Evolutionary conservation across 2,113 vertebrate genomes (phyloP), one percentile per base, ranked within the genome.

Genomic region (Nerophis lumbriciformis): DNA sequence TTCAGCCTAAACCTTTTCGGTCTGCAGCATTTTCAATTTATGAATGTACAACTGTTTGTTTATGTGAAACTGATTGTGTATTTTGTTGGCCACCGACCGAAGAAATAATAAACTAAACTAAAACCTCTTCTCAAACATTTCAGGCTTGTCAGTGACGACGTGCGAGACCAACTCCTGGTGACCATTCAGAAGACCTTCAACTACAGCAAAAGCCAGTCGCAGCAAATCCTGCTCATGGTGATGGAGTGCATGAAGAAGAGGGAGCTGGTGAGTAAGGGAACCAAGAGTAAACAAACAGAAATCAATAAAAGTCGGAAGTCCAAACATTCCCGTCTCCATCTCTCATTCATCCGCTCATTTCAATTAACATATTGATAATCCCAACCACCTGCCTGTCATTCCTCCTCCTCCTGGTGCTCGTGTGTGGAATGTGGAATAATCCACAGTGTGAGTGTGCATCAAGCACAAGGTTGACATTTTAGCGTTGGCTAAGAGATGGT

Each of bases 141-240:
- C 83, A 99, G 97, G 61, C 64, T 91, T 73, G 92, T 98, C 68
- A 94, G 80, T 0, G 97, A 99, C 13, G 93, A 94, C 12, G 93
- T 94, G 63, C 85, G 92, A 83, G 97, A 99, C 72, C 95, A 98
- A 60, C 94, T 99, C 52, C 80, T 98, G 36, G 94, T 98, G 50
- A 98, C 95, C 55, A 94, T 99, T 77, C 96, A 98, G 89, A 99
- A 99, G 87, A 98, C 97, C 1, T 99, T 99, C 73, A 98, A 93
- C 75, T 97, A 96, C 83, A 93, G 76, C 83, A 94, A 93, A 78
- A 92, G 83, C 51, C 97, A 99, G 60, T 94, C 97, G 0, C 93
- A 95, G 61, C 96, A 98, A 79, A 91, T 99, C 53, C 92, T 98
- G 6, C 62, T 92, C 11, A 92, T 98, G 84, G 90, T 97, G 21